A percentile compares a stretch with the other conserved stretches of the same genome.
These are phyloP conservation scores for Illadopsis cleaveri DNA, from an alignment of 2,113 vertebrate species.

Conservation along the genomic window DNA sequence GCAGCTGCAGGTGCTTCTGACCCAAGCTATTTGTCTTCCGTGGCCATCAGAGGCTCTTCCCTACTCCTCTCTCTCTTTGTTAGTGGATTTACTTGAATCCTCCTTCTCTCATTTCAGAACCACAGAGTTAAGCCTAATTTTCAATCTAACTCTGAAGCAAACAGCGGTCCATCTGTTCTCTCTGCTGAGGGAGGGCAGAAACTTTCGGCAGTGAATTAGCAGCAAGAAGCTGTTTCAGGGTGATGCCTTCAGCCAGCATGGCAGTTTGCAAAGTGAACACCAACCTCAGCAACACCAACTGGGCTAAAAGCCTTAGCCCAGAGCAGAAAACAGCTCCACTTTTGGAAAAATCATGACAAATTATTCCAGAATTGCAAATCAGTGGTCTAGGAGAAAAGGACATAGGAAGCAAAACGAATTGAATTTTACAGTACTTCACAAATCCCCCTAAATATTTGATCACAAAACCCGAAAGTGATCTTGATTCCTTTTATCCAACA, in stretches of 20 bases:
- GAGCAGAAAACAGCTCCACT: background rate
- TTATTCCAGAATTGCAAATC: background rate
- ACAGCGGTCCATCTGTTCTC: background rate
- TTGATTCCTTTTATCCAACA: slow-evolving; percentile 31
- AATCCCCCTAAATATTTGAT: slow-evolving; percentile 12
- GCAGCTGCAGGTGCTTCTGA: background rate
- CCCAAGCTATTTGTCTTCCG: background rate
- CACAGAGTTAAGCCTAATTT: background rate
- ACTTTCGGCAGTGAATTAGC: background rate
- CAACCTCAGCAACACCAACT: background rate
- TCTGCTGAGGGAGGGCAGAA: background rate
- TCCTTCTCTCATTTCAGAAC: background rate
- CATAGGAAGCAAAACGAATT: slow-evolving; percentile 8
- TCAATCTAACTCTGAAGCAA: background rate
- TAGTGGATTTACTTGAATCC: background rate
- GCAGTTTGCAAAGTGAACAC: background rate
- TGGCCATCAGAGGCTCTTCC: background rate
- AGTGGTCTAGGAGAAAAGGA: background rate
- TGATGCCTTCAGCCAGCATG: background rate
- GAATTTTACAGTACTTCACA: slow-evolving; percentile 23
- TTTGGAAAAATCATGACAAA: background rate
- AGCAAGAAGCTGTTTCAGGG: background rate
- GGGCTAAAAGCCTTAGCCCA: background rate
- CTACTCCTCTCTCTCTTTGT: background rate
- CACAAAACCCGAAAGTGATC: background rate